Evolutionary conservation across 2,888 invertebrate genomes (phyloP).

Genomic region (Dynastes grantii): DNA sequence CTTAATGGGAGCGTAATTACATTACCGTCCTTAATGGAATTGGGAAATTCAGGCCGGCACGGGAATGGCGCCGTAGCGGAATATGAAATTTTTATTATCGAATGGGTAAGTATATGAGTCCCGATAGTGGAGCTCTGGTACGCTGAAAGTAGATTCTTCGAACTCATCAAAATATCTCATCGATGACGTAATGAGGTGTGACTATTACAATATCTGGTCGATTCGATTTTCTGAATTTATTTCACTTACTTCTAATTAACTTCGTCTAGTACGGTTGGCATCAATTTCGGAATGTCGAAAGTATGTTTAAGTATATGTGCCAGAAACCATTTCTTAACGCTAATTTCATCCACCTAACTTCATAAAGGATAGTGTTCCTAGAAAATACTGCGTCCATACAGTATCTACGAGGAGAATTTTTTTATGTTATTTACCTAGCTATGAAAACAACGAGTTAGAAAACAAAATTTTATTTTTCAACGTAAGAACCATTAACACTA

Average conservation of each 20-base stretch:
- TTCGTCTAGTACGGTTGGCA: not conserved
- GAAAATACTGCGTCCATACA: too few species aligned
- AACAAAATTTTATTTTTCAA: too few species aligned
- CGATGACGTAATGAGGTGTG: not conserved
- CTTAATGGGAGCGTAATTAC: slow-evolving; percentile 48
- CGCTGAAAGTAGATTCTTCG: not conserved
- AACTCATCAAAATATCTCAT: not conserved
- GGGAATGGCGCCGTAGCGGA: slow-evolving; percentile 21
- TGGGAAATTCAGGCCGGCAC: slow-evolving; percentile 35
- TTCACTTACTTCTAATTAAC: slow-evolving; percentile 5
- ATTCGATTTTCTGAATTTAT: not conserved
- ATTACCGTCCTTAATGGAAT: slow-evolving; percentile 49
- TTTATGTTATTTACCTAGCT: too few species aligned
- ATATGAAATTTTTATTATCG: slow-evolving; percentile 47
- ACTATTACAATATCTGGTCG: not conserved
- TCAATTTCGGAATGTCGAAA: too few species aligned
- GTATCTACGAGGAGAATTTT: too few species aligned
- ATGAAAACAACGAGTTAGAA: too few species aligned
- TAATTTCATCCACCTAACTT: too few species aligned
- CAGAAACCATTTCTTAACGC: too few species aligned
- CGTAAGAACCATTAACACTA: too few species aligned
- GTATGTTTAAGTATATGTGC: too few species aligned
- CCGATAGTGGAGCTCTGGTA: not conserved
- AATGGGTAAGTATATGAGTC: slow-evolving; percentile 31
- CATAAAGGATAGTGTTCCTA: too few species aligned